Base-by-base conservation (phyloP, 1,140 invertebrate genomes). In the Armadillidium nasatum region DNA sequence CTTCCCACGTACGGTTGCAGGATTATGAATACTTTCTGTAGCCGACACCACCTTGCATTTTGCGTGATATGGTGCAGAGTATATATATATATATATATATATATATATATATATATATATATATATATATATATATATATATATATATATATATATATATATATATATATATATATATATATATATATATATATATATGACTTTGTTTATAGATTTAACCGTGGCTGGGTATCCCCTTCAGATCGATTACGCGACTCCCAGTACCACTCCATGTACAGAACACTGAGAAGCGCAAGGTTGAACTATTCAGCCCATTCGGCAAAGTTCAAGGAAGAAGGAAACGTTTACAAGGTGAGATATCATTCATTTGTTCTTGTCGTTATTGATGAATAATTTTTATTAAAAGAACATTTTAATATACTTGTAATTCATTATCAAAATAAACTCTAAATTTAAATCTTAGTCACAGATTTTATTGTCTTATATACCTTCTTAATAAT, bases 251-350 rank as follows among this genome's bases (percentile, higher is more conserved):
- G 77, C 22, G 74, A 81, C 66, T 69, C 77, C 70, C 73, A 77
- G 75, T 81, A 81, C 80, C 80, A 81, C 74, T 79, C 80, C 60
- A 72, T 81, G 74, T 81, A 81, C 73, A 71, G 80, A n/a, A 79
- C 80, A 7, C 71, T 81, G 4, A 66, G 80, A 23, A 71, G 72
- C 9, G 80, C 80, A 6, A 67, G 80, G 19, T 73, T 81, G 70
- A 79, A 76, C 33, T 79, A 77, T 66, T 15, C 75, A 69, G 72
- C 75, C 23, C 80, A 81, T 44, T 60, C 80, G 9, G 73, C 80
- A 0, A 72, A 69, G n/a, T 75, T 81, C 71, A 81, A 79, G 66
- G 80, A 81, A 33, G 75, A 81, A 60, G 77, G 77, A 13, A 44
- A 66, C 33, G 46, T 69, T 10, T 81, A 79, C 54, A 81, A 81